Conservation (phyloP, 1,140 invertebrate genomes). For the Platorchestia sp. region DNA sequence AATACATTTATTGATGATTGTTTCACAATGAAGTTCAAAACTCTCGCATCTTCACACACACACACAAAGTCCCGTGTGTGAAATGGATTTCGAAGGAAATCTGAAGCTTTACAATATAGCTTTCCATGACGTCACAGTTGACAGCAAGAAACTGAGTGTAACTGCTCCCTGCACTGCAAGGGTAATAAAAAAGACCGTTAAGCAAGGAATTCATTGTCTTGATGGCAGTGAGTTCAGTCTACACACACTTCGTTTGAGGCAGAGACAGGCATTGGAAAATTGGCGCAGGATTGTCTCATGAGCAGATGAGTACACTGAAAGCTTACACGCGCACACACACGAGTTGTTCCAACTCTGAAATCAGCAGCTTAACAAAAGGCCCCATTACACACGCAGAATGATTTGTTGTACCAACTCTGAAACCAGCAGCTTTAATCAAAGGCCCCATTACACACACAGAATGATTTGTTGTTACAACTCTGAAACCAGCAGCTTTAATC, state of each 20-base stretch:
- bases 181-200: neutral
- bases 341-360: neutral
- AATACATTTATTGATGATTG: neutral
- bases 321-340: neutral
- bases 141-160: neutral
- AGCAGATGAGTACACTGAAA: neutral
- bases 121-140: neutral
- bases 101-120: neutral
- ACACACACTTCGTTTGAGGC: neutral
- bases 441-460: too few species aligned
- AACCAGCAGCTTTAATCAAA: too few species aligned
- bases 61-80: neutral
- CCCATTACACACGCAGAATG: too few species aligned
- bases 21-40: neutral
- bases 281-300: neutral
- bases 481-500: too few species aligned
- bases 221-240: neutral
- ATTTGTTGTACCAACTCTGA: too few species aligned
- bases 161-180: neutral
- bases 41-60: neutral
- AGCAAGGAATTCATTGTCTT: constrained; percentile 15
- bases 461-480: too few species aligned
- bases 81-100: neutral
- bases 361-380: neutral
- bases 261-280: neutral